Evolutionary conservation across 2,888 invertebrate species (phyloP).

Genomic region (Cantharis flavilabris): DNA sequence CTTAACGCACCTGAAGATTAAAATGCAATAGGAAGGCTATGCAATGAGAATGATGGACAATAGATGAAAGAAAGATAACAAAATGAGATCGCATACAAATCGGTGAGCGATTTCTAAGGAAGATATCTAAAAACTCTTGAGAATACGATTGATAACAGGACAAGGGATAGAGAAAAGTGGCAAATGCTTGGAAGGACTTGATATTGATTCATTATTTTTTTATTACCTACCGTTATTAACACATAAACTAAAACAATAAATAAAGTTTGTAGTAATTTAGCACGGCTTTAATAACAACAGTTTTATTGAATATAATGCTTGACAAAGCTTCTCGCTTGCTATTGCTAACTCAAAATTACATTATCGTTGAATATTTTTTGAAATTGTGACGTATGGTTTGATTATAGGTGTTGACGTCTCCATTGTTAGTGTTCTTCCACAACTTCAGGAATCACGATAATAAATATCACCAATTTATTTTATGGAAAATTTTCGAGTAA

Average conservation of each 20-base stretch:
- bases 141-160: neutral
- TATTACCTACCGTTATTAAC: neutral
- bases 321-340: neutral
- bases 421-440: constrained; percentile 37
- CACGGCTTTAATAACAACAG: neutral
- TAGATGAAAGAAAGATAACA: no score
- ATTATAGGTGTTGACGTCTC: constrained; percentile 54
- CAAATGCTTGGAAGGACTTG: neutral
- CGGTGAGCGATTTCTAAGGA: neutral
- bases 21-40: no score
- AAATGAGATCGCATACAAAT: no score
- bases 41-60: no score
- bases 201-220: neutral
- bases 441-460: neutral
- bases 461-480: neutral
- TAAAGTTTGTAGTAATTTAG: neutral
- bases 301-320: neutral
- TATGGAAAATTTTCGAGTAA: neutral
- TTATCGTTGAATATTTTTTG: neutral
- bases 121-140: neutral
- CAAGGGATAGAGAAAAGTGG: no score
- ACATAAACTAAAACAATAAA: neutral
- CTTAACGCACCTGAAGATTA: no score
- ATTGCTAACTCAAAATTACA: neutral
- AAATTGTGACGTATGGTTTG: constrained; percentile 37